phyloP scores from a whole-genome alignment of 2,888 invertebrate species.

The Kuschelorhynchus macadamiae region DNA sequence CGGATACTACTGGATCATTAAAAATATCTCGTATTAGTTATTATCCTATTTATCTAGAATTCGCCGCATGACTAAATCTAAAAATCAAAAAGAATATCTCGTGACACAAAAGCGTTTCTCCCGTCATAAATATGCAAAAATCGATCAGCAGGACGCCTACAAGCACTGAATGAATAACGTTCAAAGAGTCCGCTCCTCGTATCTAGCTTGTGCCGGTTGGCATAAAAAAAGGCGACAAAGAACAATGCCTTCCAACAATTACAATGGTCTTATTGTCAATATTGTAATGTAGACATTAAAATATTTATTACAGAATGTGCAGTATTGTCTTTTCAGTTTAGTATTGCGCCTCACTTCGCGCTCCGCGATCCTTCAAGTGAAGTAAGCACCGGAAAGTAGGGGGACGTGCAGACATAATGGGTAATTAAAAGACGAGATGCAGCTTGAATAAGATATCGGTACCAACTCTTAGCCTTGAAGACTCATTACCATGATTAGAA shows the following conservation, averaged over 20 bases:
- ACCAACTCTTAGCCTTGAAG: not conserved
- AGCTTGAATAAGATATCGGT: constrained; percentile 3
- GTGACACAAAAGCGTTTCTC: not conserved
- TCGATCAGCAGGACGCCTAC: constrained; percentile 20
- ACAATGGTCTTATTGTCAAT: constrained; percentile 46
- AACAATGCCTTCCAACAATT: constrained; percentile 42
- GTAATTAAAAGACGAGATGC: constrained; percentile 35
- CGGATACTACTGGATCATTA: no score
- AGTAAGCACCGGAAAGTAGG: constrained; percentile 37
- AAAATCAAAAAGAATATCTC: no score
- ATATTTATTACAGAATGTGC: constrained; percentile 38
- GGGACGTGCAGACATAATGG: constrained; percentile 40
- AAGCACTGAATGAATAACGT: constrained; percentile 18
- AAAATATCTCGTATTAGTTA: no score
- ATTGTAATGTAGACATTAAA: constrained; percentile 47
- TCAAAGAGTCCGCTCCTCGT: constrained; percentile 23
- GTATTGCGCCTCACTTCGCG: constrained; percentile 31
- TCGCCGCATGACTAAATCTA: no score
- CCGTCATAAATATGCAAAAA: constrained; percentile 15
- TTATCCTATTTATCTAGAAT: no score
- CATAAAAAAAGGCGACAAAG: constrained; percentile 24
- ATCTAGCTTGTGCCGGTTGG: constrained; percentile 13
- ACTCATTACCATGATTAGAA: not conserved
- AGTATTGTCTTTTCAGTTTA: constrained; percentile 30
- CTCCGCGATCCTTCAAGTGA: constrained; percentile 16